Base-by-base conservation (phyloP, 2,113 vertebrate species). In the Heptranchias perlo region DNA sequence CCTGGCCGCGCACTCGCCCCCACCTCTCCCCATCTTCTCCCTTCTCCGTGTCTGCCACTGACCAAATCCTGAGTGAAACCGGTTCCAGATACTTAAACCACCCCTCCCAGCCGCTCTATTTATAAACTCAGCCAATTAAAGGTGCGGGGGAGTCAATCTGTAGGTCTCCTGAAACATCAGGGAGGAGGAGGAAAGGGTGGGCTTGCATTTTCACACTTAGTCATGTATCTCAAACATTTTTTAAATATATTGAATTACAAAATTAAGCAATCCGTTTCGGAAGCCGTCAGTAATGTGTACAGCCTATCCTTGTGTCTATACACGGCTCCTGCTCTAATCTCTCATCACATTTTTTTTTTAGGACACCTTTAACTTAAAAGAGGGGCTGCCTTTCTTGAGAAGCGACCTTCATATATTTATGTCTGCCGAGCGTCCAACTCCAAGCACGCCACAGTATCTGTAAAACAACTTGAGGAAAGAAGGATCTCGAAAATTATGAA, bases 121-220 rank as follows among this genome's bases (percentile, higher is more conserved):
- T 95, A 69, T 69, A 52, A 95, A 95, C 18, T 7, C 89, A 21
- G 18, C 64, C 94, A 95, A 95, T 95, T 95, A 95, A 95, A 95
- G 25, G 64, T 49, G 44, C 23, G 64, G 39, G 47, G n/a, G 65
- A 95, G 65, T 47, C 44, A 49, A 95, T 95, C 35, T 95, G 44
- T 47, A 69, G 47, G 14, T 73, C 47, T 49, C 47, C 3, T 31
- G 3, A 93, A 93, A 73, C 65, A 73, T 25, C 65, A 95, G 4
- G 93, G 49, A 52, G 76, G 73, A 31, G 73, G 39, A 87, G 84
- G 44, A 67, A 67, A 21, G 87, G 35, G 89, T 54, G 23, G 18
- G 35, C 18, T 62, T 62, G 35, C 18, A 64, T 64, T 10, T 62
- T 93, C 58, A 21, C 58, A 39, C 58, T 64, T n/a, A 21, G 16